A percentile compares a stretch with the other conserved stretches of the same genome.
phyloP scores from a whole-genome alignment of 2,797 vertebrate species.

The Thripadectes ignobilis region DNA sequence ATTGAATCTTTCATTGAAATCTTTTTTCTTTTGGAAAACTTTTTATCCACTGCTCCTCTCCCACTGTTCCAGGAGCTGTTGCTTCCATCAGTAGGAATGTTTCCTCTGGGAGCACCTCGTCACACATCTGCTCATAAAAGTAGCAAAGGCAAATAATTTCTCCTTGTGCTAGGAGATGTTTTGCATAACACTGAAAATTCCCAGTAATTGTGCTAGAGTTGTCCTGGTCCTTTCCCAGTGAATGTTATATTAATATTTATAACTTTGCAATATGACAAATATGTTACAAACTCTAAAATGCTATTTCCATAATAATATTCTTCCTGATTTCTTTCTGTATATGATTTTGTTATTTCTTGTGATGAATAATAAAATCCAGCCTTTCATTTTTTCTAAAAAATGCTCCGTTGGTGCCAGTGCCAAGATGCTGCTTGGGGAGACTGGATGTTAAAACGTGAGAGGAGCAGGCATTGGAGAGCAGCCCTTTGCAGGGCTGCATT shows the following conservation, averaged over 20 bases:
- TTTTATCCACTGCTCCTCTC: background rate
- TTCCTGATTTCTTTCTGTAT: background rate
- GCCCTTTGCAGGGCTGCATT: background rate
- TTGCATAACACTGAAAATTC: background rate
- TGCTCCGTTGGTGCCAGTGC: background rate
- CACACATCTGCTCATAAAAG: background rate
- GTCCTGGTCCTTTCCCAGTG: background rate
- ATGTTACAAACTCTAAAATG: background rate
- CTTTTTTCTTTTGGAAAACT: background rate
- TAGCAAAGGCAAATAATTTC: background rate
- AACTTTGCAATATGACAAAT: background rate
- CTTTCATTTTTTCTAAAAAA: background rate
- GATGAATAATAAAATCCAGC: background rate
- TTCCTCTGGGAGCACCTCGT: background rate
- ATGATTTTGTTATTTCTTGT: background rate
- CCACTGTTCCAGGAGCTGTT: background rate
- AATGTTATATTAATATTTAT: background rate
- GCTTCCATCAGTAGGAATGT: accelerated
- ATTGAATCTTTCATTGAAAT: background rate
- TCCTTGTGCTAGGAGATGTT: background rate
- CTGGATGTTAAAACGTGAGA: background rate
- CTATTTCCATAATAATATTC: background rate
- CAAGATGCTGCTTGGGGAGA: background rate
- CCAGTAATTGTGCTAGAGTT: background rate
- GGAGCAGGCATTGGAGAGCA: background rate